A percentile compares a stretch with the other conserved stretches of the same genome.
Conservation (phyloP, 2,888 invertebrate genomes). For the Venusia cambrica region DNA sequence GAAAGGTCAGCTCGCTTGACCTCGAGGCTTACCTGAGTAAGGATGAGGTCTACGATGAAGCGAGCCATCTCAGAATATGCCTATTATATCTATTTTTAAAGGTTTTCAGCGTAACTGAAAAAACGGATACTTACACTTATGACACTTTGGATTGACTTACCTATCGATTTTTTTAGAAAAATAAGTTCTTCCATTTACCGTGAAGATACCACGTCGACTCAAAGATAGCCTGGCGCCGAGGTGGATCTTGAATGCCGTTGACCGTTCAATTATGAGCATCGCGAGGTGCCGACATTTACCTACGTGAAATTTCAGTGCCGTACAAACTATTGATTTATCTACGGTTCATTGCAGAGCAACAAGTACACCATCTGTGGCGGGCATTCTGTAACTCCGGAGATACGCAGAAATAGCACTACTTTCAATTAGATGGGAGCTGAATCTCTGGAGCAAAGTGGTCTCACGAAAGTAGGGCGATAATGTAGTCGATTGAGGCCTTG, state of each 20-base stretch:
- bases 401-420: constrained; percentile 41
- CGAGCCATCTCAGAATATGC: too few species aligned
- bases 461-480: constrained; percentile 21
- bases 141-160: too few species aligned
- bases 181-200: too few species aligned
- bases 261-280: constrained; percentile 58
- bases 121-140: too few species aligned
- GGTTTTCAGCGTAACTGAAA: too few species aligned
- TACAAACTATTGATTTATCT: constrained; percentile 7
- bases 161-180: too few species aligned
- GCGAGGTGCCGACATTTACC: constrained; percentile 66
- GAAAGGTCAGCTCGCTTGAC: too few species aligned
- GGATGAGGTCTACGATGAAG: too few species aligned
- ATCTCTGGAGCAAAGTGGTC: constrained; percentile 24
- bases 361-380: constrained; percentile 15
- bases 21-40: too few species aligned
- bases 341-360: constrained; percentile 1
- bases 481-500: constrained; percentile 19
- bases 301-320: constrained; percentile 53
- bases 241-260: constrained; percentile 59
- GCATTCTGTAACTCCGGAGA: constrained; percentile 57
- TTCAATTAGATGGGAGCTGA: constrained; percentile 15
- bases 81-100: too few species aligned
- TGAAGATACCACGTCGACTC: too few species aligned
- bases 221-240: constrained; percentile 50